Conservation (phyloP, 2,113 vertebrate species). For the Phyllostomus discolor region DNA sequence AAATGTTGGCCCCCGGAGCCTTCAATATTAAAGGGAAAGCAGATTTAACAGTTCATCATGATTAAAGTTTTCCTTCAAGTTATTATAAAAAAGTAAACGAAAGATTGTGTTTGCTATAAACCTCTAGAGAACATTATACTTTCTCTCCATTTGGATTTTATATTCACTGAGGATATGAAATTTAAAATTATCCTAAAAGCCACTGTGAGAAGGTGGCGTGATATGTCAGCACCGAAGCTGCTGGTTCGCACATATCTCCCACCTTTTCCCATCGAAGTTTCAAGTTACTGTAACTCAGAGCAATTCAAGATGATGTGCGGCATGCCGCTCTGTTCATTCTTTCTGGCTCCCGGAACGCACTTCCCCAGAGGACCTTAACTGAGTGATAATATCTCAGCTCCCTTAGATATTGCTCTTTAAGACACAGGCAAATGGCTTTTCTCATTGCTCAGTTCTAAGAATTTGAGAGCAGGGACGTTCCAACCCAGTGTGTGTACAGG, state of each 20-base stretch:
- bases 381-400: neutral
- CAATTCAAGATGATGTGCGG: neutral
- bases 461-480: neutral
- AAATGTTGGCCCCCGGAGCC: neutral
- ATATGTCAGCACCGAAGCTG: neutral
- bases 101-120: neutral
- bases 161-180: neutral
- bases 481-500: neutral
- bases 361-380: neutral
- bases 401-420: neutral
- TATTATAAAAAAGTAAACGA: neutral
- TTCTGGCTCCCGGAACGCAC: neutral
- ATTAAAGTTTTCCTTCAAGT: neutral
- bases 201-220: neutral
- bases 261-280: neutral
- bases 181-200: neutral
- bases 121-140: neutral
- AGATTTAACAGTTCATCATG: neutral
- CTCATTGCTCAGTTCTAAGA: neutral
- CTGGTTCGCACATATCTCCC: neutral
- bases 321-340: neutral
- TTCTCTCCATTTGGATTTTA: neutral
- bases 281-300: neutral
- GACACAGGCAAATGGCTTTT: neutral
- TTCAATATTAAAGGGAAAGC: neutral